Evolutionary conservation across 2,888 invertebrate genomes (phyloP), one percentile per base, ranked within the genome.

Genomic region (Machimus rusticus): DNA sequence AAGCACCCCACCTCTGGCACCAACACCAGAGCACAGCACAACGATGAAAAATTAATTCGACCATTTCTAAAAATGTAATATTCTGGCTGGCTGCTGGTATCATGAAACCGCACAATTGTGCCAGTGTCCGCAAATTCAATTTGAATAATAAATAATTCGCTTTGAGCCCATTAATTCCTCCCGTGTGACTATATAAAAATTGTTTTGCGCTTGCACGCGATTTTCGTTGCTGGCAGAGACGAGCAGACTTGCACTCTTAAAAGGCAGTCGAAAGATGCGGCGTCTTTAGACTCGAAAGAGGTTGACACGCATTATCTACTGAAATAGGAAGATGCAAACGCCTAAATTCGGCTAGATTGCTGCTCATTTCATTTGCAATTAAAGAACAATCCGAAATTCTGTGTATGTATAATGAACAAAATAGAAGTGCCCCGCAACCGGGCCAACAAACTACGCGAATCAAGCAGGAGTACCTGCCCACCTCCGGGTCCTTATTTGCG

Each of bases 351-450:
- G 16, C 79, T 43, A 66, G 82, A 82, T 82, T 37, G 57, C 34
- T 57, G 19, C 82, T 66, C 82, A 82, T 82, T 82, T 82, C 82
- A 82, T 82, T 66, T 57, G 82, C 82, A 82, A 82, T 82, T 82
- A 82, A 66, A 66, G 82, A 66, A 57, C 66, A 82, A 82, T 66
- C 66, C 82, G 19, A 82, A 82, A 82, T 82, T 66, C 57, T 57
- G 51, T 66, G 82, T 82, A 66, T 82, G 82, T 66, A 82, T 82
- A 82, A 82, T 82, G 66, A 76, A 57, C 82, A 82, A 66, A 82
- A 82, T 39, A 66, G 82, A 66, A 82, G 34, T 31, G 66, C n/a
- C 66, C 51, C 37, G 57, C 57, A 66, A 82, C 19, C 19, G 37
- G 34, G 23, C 16, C 28, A 39, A 79, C 37, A 79, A 79, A 55